phyloP scores from a whole-genome alignment of 2,888 invertebrate genomes.

The Aleiodes alternator region DNA sequence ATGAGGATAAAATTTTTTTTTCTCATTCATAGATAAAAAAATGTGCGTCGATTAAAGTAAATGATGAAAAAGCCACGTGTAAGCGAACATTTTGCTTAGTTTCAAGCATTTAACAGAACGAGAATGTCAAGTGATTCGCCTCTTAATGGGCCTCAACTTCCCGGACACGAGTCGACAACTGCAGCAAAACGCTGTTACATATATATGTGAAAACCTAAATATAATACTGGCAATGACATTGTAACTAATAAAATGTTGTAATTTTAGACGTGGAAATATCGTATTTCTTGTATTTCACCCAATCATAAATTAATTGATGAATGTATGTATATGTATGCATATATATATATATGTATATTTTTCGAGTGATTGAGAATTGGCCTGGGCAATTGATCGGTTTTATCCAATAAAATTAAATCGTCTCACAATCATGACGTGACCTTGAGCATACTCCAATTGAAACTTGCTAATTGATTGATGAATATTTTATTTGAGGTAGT shows the following conservation, averaged over 20 bases:
- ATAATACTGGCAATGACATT: conserved; percentile 71
- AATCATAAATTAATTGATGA: conserved; percentile 15
- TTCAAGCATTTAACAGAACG: conserved; percentile 37
- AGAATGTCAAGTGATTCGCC: conserved; percentile 68
- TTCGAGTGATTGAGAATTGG: conserved; percentile 21
- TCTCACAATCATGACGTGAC: too few relatives aligned
- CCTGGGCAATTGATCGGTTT: conserved; percentile 18
- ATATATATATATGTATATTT: neutral
- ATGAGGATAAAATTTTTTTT: neutral
- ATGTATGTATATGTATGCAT: neutral
- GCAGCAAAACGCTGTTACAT: conserved; percentile 63
- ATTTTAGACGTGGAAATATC: conserved; percentile 5
- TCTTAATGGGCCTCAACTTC: conserved; percentile 70
- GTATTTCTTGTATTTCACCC: conserved; percentile 23
- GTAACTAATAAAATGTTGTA: conserved; percentile 52
- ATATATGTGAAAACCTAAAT: neutral
- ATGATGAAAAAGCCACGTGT: conserved; percentile 41
- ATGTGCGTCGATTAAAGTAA: conserved; percentile 8
- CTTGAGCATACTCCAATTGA: too few relatives aligned
- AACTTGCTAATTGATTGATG: too few relatives aligned
- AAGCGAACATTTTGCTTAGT: conserved; percentile 1
- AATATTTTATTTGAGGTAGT: neutral
- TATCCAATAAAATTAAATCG: too few relatives aligned
- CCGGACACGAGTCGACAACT: conserved; percentile 72
- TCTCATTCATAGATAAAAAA: too few relatives aligned